Evolutionary conservation across 2,888 invertebrate genomes (phyloP).

Genomic region (Eristalinus sepulchralis): DNA sequence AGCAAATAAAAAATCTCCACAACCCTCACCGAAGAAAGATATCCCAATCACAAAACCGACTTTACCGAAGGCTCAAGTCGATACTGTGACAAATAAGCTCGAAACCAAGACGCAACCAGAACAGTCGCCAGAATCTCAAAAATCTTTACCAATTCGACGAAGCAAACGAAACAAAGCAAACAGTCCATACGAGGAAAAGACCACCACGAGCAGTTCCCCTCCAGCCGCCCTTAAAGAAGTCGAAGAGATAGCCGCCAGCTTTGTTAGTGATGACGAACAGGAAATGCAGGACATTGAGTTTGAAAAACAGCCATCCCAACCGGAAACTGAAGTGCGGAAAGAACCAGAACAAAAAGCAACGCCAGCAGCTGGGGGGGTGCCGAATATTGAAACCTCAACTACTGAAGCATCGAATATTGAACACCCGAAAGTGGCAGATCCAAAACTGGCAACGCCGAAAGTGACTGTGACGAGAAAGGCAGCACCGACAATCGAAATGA

Average conservation of each 20-base stretch:
- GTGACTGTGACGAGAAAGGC: no score
- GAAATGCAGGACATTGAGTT: slow-evolving; percentile 28
- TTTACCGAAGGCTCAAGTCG: neutral
- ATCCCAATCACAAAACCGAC: neutral
- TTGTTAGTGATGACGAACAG: slow-evolving; percentile 62
- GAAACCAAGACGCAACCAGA: slow-evolving; percentile 16
- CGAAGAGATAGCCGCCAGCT: slow-evolving; percentile 73
- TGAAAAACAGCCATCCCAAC: neutral
- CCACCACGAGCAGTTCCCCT: neutral
- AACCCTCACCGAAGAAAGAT: slow-evolving; percentile 15
- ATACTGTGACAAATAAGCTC: neutral
- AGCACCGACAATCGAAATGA: no score
- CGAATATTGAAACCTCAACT: no score
- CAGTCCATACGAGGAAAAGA: slow-evolving; percentile 12
- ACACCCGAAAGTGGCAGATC: no score
- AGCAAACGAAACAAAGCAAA: slow-evolving; percentile 44
- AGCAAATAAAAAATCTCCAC: neutral
- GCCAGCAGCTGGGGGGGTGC: no score
- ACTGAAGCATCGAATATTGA: no score
- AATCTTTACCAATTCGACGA: slow-evolving; percentile 40
- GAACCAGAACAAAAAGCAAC: no score
- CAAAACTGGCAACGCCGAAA: no score
- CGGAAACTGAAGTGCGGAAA: no score
- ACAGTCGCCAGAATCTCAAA: slow-evolving; percentile 43
- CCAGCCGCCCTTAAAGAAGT: slow-evolving; percentile 61